A percentile compares a stretch with the other conserved stretches of the same genome.
Conservation (phyloP, 1,140 invertebrate genomes). For the Tetramorium parvispinum region DNA sequence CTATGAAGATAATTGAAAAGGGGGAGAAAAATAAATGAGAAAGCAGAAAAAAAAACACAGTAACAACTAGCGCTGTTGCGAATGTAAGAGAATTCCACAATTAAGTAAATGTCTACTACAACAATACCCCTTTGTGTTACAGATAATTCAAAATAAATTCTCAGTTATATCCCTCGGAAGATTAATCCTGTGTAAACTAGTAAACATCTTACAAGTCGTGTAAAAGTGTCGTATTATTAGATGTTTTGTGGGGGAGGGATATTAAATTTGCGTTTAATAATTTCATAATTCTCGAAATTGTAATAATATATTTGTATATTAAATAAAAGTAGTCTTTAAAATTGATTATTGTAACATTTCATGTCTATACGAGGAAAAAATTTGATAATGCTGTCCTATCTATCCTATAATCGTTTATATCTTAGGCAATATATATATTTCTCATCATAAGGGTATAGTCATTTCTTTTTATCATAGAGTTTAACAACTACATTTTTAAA, state of each 20-base stretch:
- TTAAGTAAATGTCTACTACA: conserved; percentile 71
- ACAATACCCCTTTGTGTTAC: conserved; percentile 67
- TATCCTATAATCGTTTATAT: conserved; percentile 79
- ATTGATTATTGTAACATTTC: conserved; percentile 78
- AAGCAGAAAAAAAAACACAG: conserved; percentile 59
- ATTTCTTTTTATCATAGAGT: conserved; percentile 73
- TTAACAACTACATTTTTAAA: conserved; percentile 77
- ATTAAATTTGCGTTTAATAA: conserved; percentile 69
- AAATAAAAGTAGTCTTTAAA: conserved; percentile 77
- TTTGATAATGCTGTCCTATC: conserved; percentile 84
- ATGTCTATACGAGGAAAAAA: conserved; percentile 79
- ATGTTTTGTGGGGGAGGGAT: conserved; percentile 58
- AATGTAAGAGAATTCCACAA: conserved; percentile 63
- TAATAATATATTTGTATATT: conserved; percentile 60
- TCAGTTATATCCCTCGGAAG: background rate
- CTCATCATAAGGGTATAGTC: conserved; percentile 77
- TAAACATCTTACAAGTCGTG: conserved; percentile 18
- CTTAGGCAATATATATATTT: conserved; percentile 73
- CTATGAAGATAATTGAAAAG: conserved; percentile 72
- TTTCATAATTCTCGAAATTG: conserved; percentile 47
- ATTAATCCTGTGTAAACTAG: conserved; percentile 9
- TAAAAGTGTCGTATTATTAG: conserved; percentile 26
- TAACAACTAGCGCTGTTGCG: conserved; percentile 55
- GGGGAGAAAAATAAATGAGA: conserved; percentile 47
- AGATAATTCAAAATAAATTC: background rate